Percentiles rank a stretch among this genome's conserved stretches.
Conservation (phyloP, 2,113 vertebrate species). For the Ceratotherium simum region DNA sequence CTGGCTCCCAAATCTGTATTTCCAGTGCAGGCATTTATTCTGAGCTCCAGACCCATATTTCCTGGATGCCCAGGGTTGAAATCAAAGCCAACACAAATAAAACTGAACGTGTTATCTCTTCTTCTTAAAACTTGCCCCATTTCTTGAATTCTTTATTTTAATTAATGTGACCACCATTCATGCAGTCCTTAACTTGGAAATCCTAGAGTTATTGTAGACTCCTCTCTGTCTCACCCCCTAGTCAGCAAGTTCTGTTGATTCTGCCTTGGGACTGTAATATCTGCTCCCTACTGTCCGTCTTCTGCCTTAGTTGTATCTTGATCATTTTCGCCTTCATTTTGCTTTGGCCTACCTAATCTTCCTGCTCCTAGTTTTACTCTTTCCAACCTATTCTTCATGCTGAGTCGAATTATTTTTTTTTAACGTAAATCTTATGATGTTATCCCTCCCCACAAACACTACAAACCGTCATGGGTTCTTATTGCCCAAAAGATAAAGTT, state of each 20-base stretch:
- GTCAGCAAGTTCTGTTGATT: neutral
- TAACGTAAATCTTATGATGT: neutral
- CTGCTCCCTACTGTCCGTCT: neutral
- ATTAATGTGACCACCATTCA: neutral
- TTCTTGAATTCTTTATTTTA: neutral
- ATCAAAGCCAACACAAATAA: slow-evolving; percentile 29
- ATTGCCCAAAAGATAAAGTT: neutral
- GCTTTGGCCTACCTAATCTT: neutral
- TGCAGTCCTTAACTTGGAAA: neutral
- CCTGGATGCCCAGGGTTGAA: neutral
- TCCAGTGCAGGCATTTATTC: neutral
- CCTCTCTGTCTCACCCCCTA: neutral
- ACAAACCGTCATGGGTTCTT: neutral
- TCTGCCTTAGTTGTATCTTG: neutral
- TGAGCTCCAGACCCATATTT: neutral
- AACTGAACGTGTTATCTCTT: slow-evolving; percentile 1
- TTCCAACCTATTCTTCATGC: neutral
- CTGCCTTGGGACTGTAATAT: neutral
- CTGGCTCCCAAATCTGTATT: neutral
- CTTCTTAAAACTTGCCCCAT: neutral
- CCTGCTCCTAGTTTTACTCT: neutral
- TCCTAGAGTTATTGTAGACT: neutral
- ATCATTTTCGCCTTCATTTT: neutral
- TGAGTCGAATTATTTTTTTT: neutral
- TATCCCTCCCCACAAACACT: neutral